Conservation (phyloP, 2,888 invertebrate genomes). For the Ypsolopha scabrella region DNA sequence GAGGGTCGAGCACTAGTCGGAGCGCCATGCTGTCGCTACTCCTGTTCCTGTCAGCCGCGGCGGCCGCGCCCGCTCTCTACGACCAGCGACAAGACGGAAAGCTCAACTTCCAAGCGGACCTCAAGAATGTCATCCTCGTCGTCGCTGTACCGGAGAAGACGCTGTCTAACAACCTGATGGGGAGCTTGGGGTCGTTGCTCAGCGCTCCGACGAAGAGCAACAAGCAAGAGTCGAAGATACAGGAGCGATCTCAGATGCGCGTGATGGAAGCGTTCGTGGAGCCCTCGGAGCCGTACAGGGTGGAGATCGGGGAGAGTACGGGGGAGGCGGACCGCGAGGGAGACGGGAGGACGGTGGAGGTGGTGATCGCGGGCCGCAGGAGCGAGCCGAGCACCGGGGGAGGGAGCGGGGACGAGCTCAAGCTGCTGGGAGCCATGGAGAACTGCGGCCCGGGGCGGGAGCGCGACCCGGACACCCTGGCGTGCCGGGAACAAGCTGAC, state of each 20-base stretch:
- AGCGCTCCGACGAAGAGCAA: conserved; percentile 21
- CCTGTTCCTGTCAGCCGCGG: conserved; percentile 32
- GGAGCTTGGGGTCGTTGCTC: conserved; percentile 20
- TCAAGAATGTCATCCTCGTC: conserved; percentile 80
- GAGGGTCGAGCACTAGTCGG: conserved; percentile 3
- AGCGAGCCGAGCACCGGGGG: conserved; percentile 40
- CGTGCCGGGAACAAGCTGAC: conserved; percentile 34
- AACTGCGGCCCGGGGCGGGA: conserved; percentile 81
- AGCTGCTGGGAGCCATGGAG: conserved; percentile 75
- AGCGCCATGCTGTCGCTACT: conserved; percentile 35
- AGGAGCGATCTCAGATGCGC: conserved; percentile 56
- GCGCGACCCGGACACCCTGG: conserved; percentile 77
- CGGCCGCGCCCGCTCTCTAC: conserved; percentile 48
- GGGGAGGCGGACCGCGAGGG: conserved; percentile 24
- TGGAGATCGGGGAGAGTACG: conserved; percentile 66
- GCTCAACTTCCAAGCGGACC: conserved; percentile 77
- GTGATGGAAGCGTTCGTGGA: conserved; percentile 71
- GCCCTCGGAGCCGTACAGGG: conserved; percentile 76
- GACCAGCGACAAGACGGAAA: conserved; percentile 86
- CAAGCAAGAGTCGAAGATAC: conserved; percentile 22
- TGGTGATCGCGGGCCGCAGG: conserved; percentile 43
- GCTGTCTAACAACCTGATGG: conserved; percentile 22
- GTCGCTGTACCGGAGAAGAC: conserved; percentile 66
- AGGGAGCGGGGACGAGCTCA: conserved; percentile 58
- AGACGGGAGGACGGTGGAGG: conserved; percentile 39